Conservation (phyloP, 30 jellyfish, hydroid and myxozoan species). For the Pelagia noctiluca region DNA sequence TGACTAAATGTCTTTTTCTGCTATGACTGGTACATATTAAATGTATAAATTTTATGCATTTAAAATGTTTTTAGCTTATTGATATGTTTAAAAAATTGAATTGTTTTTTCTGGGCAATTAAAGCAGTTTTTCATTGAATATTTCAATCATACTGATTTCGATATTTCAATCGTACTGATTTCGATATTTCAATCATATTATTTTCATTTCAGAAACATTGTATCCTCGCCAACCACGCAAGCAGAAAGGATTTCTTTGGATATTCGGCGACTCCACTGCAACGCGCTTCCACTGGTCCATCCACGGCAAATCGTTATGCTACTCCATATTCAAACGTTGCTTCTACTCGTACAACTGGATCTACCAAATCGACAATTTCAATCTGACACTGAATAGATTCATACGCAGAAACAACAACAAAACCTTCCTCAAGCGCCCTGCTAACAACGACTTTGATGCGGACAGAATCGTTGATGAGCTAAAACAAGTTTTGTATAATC, state of each 20-base stretch:
- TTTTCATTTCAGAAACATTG: conserved; percentile 35
- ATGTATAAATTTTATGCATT: too few relatives aligned
- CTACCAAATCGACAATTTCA: conserved; percentile 89
- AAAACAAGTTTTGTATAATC: conserved; percentile 81
- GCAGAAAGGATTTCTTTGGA: conserved; percentile 85
- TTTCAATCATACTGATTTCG: too few relatives aligned
- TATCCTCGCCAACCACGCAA: conserved; percentile 47
- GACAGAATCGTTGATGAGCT: conserved; percentile 73
- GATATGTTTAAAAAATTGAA: too few relatives aligned
- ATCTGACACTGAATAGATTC: conserved; percentile 73
- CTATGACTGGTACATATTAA: too few relatives aligned
- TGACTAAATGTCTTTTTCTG: too few relatives aligned
- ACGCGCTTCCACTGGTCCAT: conserved; percentile 83
- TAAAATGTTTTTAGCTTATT: too few relatives aligned
- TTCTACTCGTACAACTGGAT: conserved; percentile 90
- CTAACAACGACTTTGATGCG: conserved; percentile 69
- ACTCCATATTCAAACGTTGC: conserved; percentile 71
- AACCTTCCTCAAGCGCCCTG: conserved; percentile 71
- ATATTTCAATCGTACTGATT: too few relatives aligned
- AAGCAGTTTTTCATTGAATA: too few relatives aligned
- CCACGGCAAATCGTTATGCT: conserved; percentile 75
- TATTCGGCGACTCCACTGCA: conserved; percentile 93
- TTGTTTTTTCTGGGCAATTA: too few relatives aligned
- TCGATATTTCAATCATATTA: too few relatives aligned
- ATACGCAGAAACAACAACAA: conserved; percentile 77